Conservation (phyloP, 1,140 invertebrate genomes). For the Papilio xuthus region DNA sequence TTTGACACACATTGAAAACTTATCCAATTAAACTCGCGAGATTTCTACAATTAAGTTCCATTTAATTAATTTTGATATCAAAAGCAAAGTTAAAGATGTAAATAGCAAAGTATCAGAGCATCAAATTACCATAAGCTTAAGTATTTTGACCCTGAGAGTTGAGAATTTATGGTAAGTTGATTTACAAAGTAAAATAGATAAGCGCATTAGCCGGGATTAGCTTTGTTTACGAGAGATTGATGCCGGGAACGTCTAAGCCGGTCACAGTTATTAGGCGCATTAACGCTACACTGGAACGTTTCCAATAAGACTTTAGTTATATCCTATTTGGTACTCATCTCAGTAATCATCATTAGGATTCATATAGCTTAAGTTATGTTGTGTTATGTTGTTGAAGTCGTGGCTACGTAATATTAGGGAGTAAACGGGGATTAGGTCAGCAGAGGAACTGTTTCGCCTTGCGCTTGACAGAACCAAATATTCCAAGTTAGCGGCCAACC, state of each 20-base stretch:
- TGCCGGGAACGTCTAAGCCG: constrained; percentile 8
- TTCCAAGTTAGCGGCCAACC: too few relatives aligned
- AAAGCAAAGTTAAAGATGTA: not conserved
- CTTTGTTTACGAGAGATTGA: constrained; percentile 26
- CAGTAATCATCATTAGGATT: not conserved
- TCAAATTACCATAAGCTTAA: not conserved
- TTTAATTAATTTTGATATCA: too few relatives aligned
- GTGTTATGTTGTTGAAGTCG: too few relatives aligned
- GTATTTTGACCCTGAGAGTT: not conserved
- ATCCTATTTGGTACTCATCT: constrained; percentile 10
- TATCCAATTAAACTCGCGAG: too few relatives aligned
- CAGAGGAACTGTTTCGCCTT: too few relatives aligned
- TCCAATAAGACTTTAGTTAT: constrained; percentile 23
- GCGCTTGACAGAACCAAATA: too few relatives aligned
- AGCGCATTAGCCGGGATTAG: constrained; percentile 15
- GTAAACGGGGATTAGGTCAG: too few relatives aligned
- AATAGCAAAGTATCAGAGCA: not conserved
- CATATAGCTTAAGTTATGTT: not conserved
- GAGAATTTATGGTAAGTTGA: constrained; percentile 13
- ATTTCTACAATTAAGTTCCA: too few relatives aligned
- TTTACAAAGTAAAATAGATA: constrained; percentile 24
- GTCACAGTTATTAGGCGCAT: constrained; percentile 18
- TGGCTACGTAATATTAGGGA: too few relatives aligned
- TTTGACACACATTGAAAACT: too few relatives aligned
- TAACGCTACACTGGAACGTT: constrained; percentile 9